Percentiles rank a stretch among this genome's conserved stretches.
phyloP scores from a whole-genome alignment of 2,113 vertebrate species.

The Montifringilla adamsi region DNA sequence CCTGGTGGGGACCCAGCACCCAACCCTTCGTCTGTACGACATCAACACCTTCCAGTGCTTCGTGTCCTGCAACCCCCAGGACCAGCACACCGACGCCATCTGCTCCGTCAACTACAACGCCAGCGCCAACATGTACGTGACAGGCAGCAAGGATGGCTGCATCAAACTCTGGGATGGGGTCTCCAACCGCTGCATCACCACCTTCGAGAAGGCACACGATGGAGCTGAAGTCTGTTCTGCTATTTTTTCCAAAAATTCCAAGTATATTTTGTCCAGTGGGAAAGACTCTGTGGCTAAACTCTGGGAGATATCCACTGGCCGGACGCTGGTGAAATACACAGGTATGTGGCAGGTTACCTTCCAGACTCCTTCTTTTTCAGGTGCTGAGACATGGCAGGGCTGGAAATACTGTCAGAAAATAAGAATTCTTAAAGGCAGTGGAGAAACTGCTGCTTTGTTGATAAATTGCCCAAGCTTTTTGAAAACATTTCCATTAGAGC shows the following conservation, averaged over 20 bases:
- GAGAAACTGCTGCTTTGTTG: background rate
- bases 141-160: slow-evolving; percentile 95
- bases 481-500: background rate
- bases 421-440: background rate
- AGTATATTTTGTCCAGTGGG: slow-evolving; percentile 95
- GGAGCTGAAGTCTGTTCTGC: slow-evolving; percentile 96
- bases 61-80: slow-evolving; percentile 94
- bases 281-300: slow-evolving; percentile 98
- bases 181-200: slow-evolving; percentile 94
- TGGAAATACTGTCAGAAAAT: background rate
- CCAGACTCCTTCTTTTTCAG: background rate
- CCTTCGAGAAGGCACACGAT: slow-evolving; percentile 93
- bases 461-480: background rate
- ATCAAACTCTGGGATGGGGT: slow-evolving; percentile 98
- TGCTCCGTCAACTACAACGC: slow-evolving; percentile 92
- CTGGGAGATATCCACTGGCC: slow-evolving; percentile 97
- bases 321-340: slow-evolving; percentile 95
- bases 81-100: slow-evolving; percentile 96
- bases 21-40: slow-evolving; percentile 93
- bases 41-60: slow-evolving; percentile 98
- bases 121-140: slow-evolving; percentile 92
- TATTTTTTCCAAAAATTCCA: slow-evolving; percentile 97
- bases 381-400: background rate
- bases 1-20: slow-evolving; percentile 95
- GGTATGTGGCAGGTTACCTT: slow-evolving; percentile 71